Evolutionary conservation across 2,797 vertebrate genomes (phyloP).

Genomic region (Peromyscus aztecus): DNA sequence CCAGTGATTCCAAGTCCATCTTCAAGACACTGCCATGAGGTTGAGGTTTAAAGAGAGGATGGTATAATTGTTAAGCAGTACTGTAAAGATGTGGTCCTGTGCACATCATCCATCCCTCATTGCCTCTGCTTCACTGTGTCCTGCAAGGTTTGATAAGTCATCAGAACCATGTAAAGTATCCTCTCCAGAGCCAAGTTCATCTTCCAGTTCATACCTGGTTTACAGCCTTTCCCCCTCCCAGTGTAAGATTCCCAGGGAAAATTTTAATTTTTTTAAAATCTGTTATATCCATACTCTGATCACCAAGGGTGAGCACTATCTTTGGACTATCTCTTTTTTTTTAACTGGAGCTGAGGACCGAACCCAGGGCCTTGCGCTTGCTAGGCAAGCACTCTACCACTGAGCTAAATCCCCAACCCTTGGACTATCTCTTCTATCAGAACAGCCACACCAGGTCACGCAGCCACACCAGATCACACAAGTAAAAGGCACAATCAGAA

Average conservation of each 20-base stretch:
- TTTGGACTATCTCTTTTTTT: not conserved
- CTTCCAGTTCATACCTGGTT: not conserved
- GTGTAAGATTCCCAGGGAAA: too few relatives aligned
- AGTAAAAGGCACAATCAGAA: not conserved
- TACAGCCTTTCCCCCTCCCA: not conserved
- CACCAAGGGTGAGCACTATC: not conserved
- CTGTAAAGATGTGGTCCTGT: not conserved
- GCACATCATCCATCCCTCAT: not conserved
- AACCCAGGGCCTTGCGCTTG: too few relatives aligned
- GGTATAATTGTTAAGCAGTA: too few relatives aligned
- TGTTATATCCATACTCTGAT: not conserved
- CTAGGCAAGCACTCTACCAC: too few relatives aligned
- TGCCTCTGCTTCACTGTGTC: not conserved
- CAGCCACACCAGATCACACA: not conserved
- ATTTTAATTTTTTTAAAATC: not conserved
- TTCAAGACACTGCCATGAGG: not conserved
- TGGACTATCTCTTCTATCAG: not conserved
- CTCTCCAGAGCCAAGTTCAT: too few relatives aligned
- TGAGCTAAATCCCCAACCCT: too few relatives aligned
- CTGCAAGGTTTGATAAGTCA: not conserved
- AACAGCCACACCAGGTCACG: not conserved
- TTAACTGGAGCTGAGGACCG: too few relatives aligned
- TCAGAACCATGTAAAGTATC: not conserved
- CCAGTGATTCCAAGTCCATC: not conserved
- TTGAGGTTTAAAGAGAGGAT: not conserved